Evolutionary conservation across 2,888 invertebrate genomes (phyloP).

Genomic region (Dendrolimus houi): DNA sequence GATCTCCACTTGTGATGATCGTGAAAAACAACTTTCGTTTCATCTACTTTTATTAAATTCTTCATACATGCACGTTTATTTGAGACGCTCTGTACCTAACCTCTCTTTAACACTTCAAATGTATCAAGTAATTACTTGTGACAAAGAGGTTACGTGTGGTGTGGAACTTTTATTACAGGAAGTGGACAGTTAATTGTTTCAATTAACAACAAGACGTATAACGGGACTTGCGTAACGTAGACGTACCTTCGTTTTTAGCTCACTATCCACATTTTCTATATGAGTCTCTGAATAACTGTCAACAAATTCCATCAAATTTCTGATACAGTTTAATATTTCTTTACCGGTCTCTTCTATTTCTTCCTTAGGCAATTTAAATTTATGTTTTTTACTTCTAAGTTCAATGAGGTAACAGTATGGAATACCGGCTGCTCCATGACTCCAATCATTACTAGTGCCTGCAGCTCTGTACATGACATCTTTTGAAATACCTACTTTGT

Average conservation of each 20-base stretch:
- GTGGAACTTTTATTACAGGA: too few relatives aligned
- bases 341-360: conserved; percentile 53
- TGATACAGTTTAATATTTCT: conserved; percentile 46
- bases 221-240: too few relatives aligned
- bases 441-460: conserved; percentile 60
- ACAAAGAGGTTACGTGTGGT: too few relatives aligned
- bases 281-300: conserved; percentile 26
- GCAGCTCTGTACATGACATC: conserved; percentile 61
- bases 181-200: too few relatives aligned
- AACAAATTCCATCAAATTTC: conserved; percentile 54
- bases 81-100: too few relatives aligned
- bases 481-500: conserved; percentile 59
- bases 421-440: conserved; percentile 48
- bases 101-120: too few relatives aligned
- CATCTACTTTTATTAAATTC: too few relatives aligned
- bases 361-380: conserved; percentile 47
- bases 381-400: conserved; percentile 51
- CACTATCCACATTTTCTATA: conserved; percentile 2
- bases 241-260: conserved; percentile 1
- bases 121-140: too few relatives aligned
- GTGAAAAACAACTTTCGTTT: too few relatives aligned
- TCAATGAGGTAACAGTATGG: conserved; percentile 63
- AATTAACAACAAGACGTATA: too few relatives aligned
- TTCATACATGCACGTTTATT: too few relatives aligned
- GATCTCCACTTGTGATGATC: too few relatives aligned